Conservation (phyloP, 2,113 vertebrate genomes). For the Sylvietta virens region DNA sequence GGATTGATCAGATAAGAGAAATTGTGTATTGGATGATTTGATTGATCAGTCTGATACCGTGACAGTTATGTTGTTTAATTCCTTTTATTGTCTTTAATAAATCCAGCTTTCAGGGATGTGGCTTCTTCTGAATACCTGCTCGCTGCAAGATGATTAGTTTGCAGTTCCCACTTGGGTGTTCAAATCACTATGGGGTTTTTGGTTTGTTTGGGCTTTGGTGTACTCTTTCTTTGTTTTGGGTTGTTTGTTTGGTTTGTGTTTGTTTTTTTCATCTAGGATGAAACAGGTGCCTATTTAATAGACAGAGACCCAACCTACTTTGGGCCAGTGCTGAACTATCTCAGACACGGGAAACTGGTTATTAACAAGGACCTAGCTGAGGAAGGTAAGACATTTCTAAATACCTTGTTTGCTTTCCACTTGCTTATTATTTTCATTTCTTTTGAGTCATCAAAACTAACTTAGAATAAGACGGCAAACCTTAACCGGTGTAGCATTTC, state of each 20-base stretch:
- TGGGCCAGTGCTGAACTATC: conserved; percentile 94
- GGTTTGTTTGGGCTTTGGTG: not conserved
- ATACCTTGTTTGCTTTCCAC: not conserved
- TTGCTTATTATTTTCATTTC: not conserved
- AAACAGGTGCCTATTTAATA: conserved; percentile 97
- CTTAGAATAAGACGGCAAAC: not conserved
- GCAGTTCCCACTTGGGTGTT: not conserved
- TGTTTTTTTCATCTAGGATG: conserved; percentile 78
- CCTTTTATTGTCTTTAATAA: not conserved
- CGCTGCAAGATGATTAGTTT: not conserved
- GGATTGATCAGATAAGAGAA: not conserved
- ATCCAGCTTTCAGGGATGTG: not conserved
- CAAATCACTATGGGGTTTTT: not conserved
- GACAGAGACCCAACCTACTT: conserved; percentile 98
- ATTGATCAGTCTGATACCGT: not conserved
- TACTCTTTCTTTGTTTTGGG: not conserved
- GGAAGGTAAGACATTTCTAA: conserved; percentile 81
- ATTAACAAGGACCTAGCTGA: conserved; percentile 96
- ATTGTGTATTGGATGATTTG: not conserved
- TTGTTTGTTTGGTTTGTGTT: not conserved
- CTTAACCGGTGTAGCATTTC: not conserved
- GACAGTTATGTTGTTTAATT: not conserved
- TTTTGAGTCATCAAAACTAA: not conserved
- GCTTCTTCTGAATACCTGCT: not conserved
- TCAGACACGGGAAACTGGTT: conserved; percentile 96